These are phyloP conservation scores for Meiosimyza decipiens DNA, from an alignment of 2,888 invertebrate genomes.

Conservation along the genomic window DNA sequence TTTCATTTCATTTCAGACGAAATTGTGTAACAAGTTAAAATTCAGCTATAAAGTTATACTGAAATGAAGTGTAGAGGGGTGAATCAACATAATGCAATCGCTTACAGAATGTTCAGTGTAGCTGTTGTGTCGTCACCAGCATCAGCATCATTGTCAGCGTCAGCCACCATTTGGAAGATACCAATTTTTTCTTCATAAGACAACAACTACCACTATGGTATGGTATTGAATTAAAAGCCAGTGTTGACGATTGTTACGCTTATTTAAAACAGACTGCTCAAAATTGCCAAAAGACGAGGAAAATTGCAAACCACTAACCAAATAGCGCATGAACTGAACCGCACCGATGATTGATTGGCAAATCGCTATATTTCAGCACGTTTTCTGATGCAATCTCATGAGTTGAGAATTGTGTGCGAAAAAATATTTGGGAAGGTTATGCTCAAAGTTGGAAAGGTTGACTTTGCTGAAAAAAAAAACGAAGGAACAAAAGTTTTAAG, in stretches of 20 bases:
- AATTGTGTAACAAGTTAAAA: constrained; percentile 12
- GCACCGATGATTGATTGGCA: constrained; percentile 19
- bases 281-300: too few species aligned
- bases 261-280: constrained; percentile 2
- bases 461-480: neutral
- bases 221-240: neutral
- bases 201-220: too few species aligned
- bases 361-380: constrained; percentile 21
- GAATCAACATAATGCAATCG: neutral
- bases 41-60: neutral
- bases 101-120: neutral
- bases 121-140: constrained; percentile 8
- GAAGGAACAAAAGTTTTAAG: too few species aligned
- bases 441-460: neutral
- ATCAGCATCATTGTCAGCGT: neutral
- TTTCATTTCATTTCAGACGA: constrained; percentile 7
- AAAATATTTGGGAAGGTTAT: neutral
- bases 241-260: constrained; percentile 5
- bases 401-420: constrained; percentile 1
- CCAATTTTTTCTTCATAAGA: neutral
- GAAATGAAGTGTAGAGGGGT: neutral
- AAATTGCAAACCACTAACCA: neutral
- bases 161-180: neutral
- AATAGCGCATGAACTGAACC: constrained; percentile 8
- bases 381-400: constrained; percentile 16